Percentiles rank a stretch among this genome's conserved stretches.
These are phyloP conservation scores for Phataginus tetradactyla DNA, from an alignment of 2,797 vertebrate species.

Conservation along the genomic window DNA sequence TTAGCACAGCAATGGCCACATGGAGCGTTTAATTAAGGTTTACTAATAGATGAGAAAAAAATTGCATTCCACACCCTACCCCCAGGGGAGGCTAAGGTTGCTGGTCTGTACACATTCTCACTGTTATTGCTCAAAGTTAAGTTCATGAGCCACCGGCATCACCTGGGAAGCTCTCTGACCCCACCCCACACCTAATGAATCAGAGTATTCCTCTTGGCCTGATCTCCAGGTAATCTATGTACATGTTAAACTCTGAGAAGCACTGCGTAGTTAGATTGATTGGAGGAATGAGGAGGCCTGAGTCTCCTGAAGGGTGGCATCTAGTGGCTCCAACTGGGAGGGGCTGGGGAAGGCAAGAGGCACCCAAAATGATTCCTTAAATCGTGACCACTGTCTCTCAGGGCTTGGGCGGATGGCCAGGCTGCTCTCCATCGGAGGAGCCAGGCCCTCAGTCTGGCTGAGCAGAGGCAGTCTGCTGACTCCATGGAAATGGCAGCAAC, in stretches of 20 bases:
- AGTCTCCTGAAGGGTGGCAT: neutral
- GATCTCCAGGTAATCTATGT: neutral
- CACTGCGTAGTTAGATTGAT: neutral
- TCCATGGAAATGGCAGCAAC: neutral
- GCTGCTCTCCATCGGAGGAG: neutral
- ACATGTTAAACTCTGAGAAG: neutral
- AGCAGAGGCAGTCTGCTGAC: neutral
- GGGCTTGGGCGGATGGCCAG: neutral
- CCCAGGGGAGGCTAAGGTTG: neutral
- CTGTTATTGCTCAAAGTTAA: neutral
- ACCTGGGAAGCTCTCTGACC: neutral
- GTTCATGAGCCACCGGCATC: neutral
- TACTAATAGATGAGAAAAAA: neutral
- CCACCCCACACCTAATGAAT: neutral
- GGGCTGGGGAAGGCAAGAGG: neutral
- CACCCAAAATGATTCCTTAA: neutral
- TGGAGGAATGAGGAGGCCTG: neutral
- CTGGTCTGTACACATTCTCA: neutral
- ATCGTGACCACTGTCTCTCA: neutral
- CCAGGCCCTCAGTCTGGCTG: neutral
- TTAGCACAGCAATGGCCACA: neutral
- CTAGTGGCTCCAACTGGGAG: neutral
- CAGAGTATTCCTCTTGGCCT: neutral
- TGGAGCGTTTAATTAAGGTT: neutral
- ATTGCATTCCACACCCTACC: neutral